A percentile compares a stretch with the other conserved stretches of the same genome.
phyloP scores from a whole-genome alignment of 2,888 invertebrate genomes.

The Agrochola litura region DNA sequence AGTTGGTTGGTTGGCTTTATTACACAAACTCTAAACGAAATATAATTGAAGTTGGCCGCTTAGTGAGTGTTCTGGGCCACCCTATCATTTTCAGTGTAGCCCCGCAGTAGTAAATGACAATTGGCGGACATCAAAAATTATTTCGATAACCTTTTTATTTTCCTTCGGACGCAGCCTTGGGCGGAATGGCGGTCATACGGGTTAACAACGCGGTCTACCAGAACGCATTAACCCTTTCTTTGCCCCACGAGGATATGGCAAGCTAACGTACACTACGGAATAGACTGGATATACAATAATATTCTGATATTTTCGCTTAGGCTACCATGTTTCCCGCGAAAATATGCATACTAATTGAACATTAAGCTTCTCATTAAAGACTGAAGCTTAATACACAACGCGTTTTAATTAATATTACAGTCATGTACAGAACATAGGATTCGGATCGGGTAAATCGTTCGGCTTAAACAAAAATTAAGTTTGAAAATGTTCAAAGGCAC shows the following conservation, averaged over 20 bases:
- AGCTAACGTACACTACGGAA: slow-evolving; percentile 66
- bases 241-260: slow-evolving; percentile 74
- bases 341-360: slow-evolving; percentile 62
- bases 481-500: slow-evolving; percentile 67
- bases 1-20: slow-evolving; percentile 57
- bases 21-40: slow-evolving; percentile 62
- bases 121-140: slow-evolving; percentile 80
- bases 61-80: slow-evolving; percentile 60
- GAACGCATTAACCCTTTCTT: slow-evolving; percentile 81
- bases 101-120: slow-evolving; percentile 72
- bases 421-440: slow-evolving; percentile 48
- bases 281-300: slow-evolving; percentile 63
- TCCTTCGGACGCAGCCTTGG: slow-evolving; percentile 74
- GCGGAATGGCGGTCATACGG: slow-evolving; percentile 77
- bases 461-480: slow-evolving; percentile 65
- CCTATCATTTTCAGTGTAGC: slow-evolving; percentile 64
- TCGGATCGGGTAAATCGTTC: slow-evolving; percentile 50
- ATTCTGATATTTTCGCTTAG: slow-evolving; percentile 57
- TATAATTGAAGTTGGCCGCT: slow-evolving; percentile 65
- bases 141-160: slow-evolving; percentile 82
- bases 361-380: slow-evolving; percentile 58
- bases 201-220: slow-evolving; percentile 77
- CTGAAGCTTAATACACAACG: slow-evolving; percentile 47
- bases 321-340: slow-evolving; percentile 47
- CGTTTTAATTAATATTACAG: slow-evolving; percentile 62